phyloP scores from a whole-genome alignment of 2,113 vertebrate species.

The Pteruthius melanotis region DNA sequence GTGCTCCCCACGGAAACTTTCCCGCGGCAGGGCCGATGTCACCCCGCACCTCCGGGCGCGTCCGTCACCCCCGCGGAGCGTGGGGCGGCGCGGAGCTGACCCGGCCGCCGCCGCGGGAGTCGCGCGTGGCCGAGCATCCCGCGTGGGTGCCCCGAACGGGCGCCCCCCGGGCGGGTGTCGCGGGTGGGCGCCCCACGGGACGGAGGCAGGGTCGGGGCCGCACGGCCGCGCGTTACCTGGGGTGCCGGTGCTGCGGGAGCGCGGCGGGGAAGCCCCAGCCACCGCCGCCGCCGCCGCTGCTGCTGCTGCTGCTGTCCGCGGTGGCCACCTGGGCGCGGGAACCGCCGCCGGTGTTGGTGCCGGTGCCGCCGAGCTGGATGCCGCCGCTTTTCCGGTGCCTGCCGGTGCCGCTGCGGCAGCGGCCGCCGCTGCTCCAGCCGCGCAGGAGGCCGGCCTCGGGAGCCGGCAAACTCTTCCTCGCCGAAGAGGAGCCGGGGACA shows the following conservation, averaged over 20 bases:
- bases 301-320: too few relatives aligned
- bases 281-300: too few relatives aligned
- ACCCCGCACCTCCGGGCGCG: neutral
- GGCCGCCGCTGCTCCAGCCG: too few relatives aligned
- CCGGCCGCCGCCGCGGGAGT: neutral
- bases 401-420: too few relatives aligned
- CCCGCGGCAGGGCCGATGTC: neutral
- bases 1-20: constrained; percentile 20
- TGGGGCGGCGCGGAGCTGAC: neutral
- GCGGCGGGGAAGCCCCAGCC: too few relatives aligned
- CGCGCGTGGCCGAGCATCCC: neutral
- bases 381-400: too few relatives aligned
- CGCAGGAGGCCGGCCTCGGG: too few relatives aligned
- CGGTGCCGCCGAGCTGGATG: too few relatives aligned
- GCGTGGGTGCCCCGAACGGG: neutral
- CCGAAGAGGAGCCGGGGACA: too few relatives aligned
- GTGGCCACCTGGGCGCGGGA: too few relatives aligned
- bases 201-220: neutral
- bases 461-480: too few relatives aligned
- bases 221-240: constrained; percentile 19
- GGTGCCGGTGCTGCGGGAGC: neutral
- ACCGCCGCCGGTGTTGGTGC: too few relatives aligned
- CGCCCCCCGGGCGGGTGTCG: neutral
- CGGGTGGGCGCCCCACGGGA: constrained; percentile 7
- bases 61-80: neutral